Conservation (phyloP, 2,797 vertebrate species). For the Halcyon smyrnensis region DNA sequence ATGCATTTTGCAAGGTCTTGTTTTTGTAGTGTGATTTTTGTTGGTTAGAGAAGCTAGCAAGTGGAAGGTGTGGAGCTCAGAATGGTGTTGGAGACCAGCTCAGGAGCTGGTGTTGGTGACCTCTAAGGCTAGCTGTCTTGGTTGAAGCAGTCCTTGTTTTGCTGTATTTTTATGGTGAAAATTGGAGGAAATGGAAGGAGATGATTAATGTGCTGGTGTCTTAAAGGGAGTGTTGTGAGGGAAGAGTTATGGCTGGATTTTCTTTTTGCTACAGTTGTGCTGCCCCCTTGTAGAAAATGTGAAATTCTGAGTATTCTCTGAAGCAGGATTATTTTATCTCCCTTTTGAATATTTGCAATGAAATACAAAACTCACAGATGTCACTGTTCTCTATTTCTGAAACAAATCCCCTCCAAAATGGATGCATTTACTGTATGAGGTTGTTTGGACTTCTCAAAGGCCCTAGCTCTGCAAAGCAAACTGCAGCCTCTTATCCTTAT, state of each 20-base stretch:
- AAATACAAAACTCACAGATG: not conserved
- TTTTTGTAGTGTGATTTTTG: fast-evolving
- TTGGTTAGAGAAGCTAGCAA: not conserved
- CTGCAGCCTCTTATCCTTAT: not conserved
- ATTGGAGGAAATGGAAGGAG: not conserved
- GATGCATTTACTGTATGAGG: not conserved
- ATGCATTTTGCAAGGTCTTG: not conserved
- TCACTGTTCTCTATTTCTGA: not conserved
- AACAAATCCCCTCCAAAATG: not conserved
- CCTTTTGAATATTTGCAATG: not conserved
- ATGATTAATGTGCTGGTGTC: not conserved
- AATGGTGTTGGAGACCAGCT: not conserved
- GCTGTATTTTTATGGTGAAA: not conserved
- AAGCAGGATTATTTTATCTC: not conserved
- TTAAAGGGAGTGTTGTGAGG: not conserved
- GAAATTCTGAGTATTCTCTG: not conserved
- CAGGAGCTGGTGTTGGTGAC: not conserved
- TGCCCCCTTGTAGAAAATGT: constrained; percentile 39
- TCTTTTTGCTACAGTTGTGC: not conserved
- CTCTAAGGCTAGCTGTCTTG: not conserved
- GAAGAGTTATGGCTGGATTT: not conserved
- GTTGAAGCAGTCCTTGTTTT: not conserved
- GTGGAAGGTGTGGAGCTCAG: not conserved
- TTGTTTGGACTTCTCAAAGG: not conserved
- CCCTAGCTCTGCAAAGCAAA: not conserved